Base-by-base conservation (phyloP, 2,113 vertebrate genomes). In the Zosterops borbonicus region DNA sequence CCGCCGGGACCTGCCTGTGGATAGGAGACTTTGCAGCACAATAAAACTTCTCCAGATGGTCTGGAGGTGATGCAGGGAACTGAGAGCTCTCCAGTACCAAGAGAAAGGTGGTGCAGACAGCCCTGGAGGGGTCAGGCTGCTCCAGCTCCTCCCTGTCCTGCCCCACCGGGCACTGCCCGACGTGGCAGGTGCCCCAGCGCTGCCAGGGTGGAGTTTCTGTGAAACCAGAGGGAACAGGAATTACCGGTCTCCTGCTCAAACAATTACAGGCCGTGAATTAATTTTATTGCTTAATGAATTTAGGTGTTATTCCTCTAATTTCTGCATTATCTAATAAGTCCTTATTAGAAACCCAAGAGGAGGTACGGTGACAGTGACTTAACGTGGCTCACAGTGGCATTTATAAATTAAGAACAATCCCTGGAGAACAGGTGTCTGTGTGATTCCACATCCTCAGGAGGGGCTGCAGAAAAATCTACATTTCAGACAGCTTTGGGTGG, bases 201-300 rank as follows among this genome's bases (percentile, higher is more conserved):
- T 24, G 44, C 78, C 87, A 49, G 95, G 96, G 95, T 29, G 96
- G 96, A 86, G 95, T 52, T 95, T 47, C 95, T 89, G 83, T 2
- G 88, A 92, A 96, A 95, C 88, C 87, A 71, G 62, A 55, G 80
- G 23, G 94, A 97, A 97, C 97, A 91, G 96, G 97, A 97, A 97
- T 95, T 97, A 97, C 97, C 94, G 59, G 97, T 97, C 94, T 86
- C 69, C 89, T 77, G 78, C 81, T 91, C 58, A 0, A 8, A 27
- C 95, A 94, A 84, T 96, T 92, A 91, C 33, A 22, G 87, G 59
- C 68, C 0, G 18, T 6, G 73, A 89, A 91, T 94, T 91, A 95
- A 89, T 89, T 94, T 96, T 95, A 91, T 96, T 95, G 91, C 91
- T 94, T 96, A 95, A 96, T 95, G 95, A 96, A 95, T 83, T 92